Evolutionary conservation across 2,113 vertebrate genomes (phyloP), one percentile per base, ranked within the genome.

Genomic region (Tychaedon coryphoeus): DNA sequence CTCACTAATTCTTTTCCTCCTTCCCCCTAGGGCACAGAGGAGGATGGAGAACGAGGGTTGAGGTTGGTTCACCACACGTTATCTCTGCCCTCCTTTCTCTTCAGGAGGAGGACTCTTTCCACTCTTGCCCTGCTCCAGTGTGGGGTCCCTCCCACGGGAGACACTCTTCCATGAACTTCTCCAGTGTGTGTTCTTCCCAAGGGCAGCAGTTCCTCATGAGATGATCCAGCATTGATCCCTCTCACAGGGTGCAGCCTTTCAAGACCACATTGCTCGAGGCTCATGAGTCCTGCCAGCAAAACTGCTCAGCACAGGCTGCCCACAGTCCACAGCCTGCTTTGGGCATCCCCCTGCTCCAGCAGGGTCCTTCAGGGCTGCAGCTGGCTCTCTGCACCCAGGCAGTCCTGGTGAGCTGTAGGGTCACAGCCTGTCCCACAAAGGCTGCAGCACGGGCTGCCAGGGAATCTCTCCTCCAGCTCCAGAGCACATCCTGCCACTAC

Each of bases 361-460:
- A 12, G 43, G 43, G 19, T 38, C 12, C 17, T 34, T 14, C 33
- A 5, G 14, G 51, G 38, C 38, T 47, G 38, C 70, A 76, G 14
- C 3, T 4, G 12, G 9, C 38, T 53, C 15, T 77, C 26, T 69
- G 38, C 54, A 23, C 8, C 18, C 6, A 8, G 3, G 18, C 2
- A 6, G 33, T 15, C 38, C 38, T 69, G 38, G 9, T 20, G 43
- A 11, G 13, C n/a, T 26, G 15, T 20, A 76, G n/a, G 5, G 3
- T 8, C 20, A 50, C 2, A 7, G 14, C 9, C 43, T 45, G 42
- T 22, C 17, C 16, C 71, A 15, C 25, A 9, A 5, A 8, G n/a
- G 16, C 20, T 14, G n/a, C 38, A 47, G 29, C 18, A 47, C 0
- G 0, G 25, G 10, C 60, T 51, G 20, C 33, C 23, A 14, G 31